These are phyloP conservation scores for Oeneis ivallda DNA, from an alignment of 2,888 invertebrate genomes.

Conservation along the genomic window DNA sequence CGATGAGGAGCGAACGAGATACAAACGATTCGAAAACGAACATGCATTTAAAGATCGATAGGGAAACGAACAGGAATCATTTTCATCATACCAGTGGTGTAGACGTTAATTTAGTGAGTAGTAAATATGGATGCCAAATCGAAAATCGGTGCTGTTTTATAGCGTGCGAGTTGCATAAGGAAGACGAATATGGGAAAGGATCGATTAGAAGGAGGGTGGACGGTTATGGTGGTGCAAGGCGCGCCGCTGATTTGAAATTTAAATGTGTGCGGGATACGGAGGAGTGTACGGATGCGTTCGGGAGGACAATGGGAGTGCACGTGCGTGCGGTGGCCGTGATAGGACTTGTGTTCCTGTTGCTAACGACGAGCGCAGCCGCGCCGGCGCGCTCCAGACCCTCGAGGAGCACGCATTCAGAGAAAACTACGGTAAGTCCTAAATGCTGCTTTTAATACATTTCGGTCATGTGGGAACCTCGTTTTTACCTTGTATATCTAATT, in stretches of 20 bases:
- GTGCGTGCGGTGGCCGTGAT: slow-evolving; percentile 57
- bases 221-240: slow-evolving; percentile 64
- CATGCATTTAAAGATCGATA: slow-evolving; percentile 51
- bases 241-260: slow-evolving; percentile 70
- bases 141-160: slow-evolving; percentile 54
- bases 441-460: neutral
- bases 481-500: neutral
- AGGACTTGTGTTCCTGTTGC: slow-evolving; percentile 61
- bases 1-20: slow-evolving; percentile 33
- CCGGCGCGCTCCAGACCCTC: slow-evolving; percentile 55
- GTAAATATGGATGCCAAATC: slow-evolving; percentile 56
- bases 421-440: slow-evolving; percentile 61
- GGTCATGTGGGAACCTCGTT: neutral
- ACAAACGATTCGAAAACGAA: slow-evolving; percentile 41
- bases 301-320: slow-evolving; percentile 67
- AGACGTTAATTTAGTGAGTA: slow-evolving; percentile 67
- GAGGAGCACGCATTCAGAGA: slow-evolving; percentile 58
- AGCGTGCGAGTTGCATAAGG: slow-evolving; percentile 60
- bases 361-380: slow-evolving; percentile 63
- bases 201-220: slow-evolving; percentile 65
- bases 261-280: slow-evolving; percentile 63
- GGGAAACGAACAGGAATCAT: slow-evolving; percentile 52
- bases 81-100: slow-evolving; percentile 62
- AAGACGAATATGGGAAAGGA: slow-evolving; percentile 66
- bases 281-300: slow-evolving; percentile 55